Evolutionary conservation across 1,140 invertebrate species (phyloP).

Genomic region (Arion vulgaris): DNA sequence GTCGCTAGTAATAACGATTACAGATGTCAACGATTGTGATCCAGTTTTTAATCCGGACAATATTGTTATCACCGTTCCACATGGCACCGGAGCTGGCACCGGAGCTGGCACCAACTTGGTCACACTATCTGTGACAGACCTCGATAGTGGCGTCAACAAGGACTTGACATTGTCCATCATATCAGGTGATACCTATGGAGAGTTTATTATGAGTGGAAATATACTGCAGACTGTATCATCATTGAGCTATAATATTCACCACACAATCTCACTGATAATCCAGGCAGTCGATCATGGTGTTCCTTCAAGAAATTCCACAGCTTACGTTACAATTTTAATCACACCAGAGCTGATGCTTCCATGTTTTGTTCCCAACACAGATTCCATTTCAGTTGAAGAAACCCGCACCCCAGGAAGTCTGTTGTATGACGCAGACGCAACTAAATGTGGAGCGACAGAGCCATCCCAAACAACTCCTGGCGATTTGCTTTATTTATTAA

Average conservation of each 20-base stretch:
- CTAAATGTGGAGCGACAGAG: background rate
- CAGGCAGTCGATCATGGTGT: slow-evolving; percentile 2
- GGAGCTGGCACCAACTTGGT: background rate
- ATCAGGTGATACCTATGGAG: background rate
- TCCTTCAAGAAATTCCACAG: background rate
- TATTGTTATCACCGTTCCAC: background rate
- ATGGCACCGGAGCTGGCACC: background rate
- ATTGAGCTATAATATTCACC: slow-evolving; percentile 4
- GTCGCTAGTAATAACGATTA: slow-evolving; percentile 16
- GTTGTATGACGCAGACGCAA: slow-evolving; percentile 22
- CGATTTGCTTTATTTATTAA: slow-evolving; percentile 3
- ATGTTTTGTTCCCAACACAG: background rate
- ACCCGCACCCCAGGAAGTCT: background rate
- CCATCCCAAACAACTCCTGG: background rate
- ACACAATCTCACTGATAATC: background rate
- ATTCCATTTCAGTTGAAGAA: background rate
- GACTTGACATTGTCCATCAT: slow-evolving; percentile 80
- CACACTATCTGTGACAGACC: slow-evolving; percentile 66
- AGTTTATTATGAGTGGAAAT: background rate
- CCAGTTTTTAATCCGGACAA: slow-evolving; percentile 14
- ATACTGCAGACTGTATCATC: background rate
- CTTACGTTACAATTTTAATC: slow-evolving; percentile 13
- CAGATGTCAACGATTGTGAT: slow-evolving; percentile 37
- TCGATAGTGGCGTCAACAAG: slow-evolving; percentile 56
- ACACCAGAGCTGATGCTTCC: slow-evolving; percentile 9